These are phyloP conservation scores for Pseudococcus jackbeardsleyi DNA, from an alignment of 2,888 invertebrate genomes.

Conservation along the genomic window DNA sequence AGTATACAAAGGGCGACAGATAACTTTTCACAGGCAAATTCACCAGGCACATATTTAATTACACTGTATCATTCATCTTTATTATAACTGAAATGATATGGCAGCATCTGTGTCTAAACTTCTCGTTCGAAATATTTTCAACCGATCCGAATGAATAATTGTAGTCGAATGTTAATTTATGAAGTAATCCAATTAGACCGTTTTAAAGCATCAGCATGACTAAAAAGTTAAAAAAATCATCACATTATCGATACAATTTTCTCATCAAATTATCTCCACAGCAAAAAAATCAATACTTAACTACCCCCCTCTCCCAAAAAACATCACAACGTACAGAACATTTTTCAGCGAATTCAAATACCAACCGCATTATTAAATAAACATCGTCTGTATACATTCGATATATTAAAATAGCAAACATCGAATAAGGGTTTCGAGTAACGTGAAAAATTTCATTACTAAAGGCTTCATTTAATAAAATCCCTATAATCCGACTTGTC, in stretches of 20 bases:
- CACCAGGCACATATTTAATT: background rate
- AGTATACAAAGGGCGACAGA: background rate
- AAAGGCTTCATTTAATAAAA: constrained; percentile 37
- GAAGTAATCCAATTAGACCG: background rate
- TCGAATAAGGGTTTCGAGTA: background rate
- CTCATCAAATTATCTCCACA: too few relatives aligned
- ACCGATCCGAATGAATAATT: background rate
- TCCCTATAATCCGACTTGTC: constrained; percentile 26
- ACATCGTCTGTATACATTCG: too few relatives aligned
- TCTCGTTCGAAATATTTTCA: background rate
- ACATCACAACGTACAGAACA: too few relatives aligned
- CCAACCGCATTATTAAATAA: too few relatives aligned
- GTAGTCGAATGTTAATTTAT: background rate
- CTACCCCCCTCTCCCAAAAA: too few relatives aligned
- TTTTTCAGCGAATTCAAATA: too few relatives aligned
- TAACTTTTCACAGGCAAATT: background rate
- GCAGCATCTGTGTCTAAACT: background rate
- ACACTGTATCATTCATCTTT: background rate
- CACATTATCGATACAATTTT: too few relatives aligned
- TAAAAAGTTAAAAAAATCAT: too few relatives aligned
- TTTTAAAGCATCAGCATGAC: background rate
- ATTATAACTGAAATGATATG: background rate
- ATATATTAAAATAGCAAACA: too few relatives aligned
- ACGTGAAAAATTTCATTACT: constrained; percentile 3
- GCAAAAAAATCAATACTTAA: too few relatives aligned